phyloP scores from a whole-genome alignment of 2,888 invertebrate species.

The Elgonia sp. region DNA sequence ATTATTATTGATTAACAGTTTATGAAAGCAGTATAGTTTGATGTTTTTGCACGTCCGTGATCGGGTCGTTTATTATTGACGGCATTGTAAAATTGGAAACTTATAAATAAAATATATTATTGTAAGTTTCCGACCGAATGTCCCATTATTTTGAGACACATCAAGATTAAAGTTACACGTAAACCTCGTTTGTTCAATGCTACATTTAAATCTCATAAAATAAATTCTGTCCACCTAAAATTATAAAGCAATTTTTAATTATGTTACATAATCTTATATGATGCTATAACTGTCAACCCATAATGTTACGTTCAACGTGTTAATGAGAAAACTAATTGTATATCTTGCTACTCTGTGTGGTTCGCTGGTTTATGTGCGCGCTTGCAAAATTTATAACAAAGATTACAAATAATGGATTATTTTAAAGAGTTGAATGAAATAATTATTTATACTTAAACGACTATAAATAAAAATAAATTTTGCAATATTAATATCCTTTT shows the following conservation, averaged over 20 bases:
- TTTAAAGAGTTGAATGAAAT: too few relatives aligned
- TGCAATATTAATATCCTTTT: too few relatives aligned
- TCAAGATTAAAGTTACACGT: neutral
- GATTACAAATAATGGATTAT: neutral
- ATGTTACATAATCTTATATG: slow-evolving; percentile 45
- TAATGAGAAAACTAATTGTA: slow-evolving; percentile 48
- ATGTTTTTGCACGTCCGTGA: neutral
- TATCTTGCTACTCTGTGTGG: neutral
- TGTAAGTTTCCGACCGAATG: neutral
- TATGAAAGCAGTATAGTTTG: neutral
- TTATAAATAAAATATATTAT: slow-evolving; percentile 1
- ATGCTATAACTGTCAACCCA: slow-evolving; percentile 47
- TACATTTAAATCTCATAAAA: slow-evolving; percentile 30
- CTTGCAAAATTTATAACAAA: slow-evolving; percentile 2
- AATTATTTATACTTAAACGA: too few relatives aligned
- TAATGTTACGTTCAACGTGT: slow-evolving; percentile 56
- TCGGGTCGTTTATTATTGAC: neutral
- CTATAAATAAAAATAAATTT: too few relatives aligned
- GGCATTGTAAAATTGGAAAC: neutral
- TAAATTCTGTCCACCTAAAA: slow-evolving; percentile 2
- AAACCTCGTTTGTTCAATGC: neutral
- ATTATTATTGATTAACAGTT: slow-evolving; percentile 24
- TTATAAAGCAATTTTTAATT: slow-evolving; percentile 53
- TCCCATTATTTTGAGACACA: neutral
- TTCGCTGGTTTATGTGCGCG: neutral